Evolutionary conservation across 2,797 vertebrate genomes (phyloP).

Genomic region (Spinus pinus): DNA sequence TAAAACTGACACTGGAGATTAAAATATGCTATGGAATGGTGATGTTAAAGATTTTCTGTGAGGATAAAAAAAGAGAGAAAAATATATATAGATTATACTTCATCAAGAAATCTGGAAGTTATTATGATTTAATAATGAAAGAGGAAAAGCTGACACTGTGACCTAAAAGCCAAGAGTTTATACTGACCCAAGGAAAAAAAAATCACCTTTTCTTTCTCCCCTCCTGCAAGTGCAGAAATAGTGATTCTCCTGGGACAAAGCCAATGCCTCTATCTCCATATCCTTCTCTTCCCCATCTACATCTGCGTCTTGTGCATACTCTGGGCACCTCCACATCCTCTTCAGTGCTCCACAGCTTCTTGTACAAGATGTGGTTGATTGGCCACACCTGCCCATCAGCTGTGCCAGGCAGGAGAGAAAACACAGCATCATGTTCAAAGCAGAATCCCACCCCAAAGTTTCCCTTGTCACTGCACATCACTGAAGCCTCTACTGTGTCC

Average conservation of each 20-base stretch:
- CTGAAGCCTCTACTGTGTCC: background rate
- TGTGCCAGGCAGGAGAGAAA: background rate
- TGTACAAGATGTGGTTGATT: background rate
- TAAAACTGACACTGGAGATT: background rate
- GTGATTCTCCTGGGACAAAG: background rate
- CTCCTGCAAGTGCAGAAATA: background rate
- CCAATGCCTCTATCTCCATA: background rate
- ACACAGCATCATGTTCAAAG: background rate
- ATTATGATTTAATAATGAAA: slow-evolving; percentile 18
- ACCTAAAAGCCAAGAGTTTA: slow-evolving; percentile 18
- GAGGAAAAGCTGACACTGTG: background rate
- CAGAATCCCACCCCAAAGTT: background rate
- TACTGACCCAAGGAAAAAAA: background rate
- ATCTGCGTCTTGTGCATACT: background rate
- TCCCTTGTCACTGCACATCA: accelerated
- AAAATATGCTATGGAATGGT: background rate
- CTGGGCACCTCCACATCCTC: background rate
- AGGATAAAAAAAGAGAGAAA: background rate
- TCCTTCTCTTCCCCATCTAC: background rate
- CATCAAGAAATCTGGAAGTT: slow-evolving; percentile 28
- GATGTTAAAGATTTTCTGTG: background rate
- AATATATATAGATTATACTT: background rate
- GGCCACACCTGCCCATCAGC: slow-evolving; percentile 7
- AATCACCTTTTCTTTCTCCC: background rate
- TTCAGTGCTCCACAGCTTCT: background rate